Base-by-base conservation (phyloP, 2,888 invertebrate species). In the Nyleta sp. region DNA sequence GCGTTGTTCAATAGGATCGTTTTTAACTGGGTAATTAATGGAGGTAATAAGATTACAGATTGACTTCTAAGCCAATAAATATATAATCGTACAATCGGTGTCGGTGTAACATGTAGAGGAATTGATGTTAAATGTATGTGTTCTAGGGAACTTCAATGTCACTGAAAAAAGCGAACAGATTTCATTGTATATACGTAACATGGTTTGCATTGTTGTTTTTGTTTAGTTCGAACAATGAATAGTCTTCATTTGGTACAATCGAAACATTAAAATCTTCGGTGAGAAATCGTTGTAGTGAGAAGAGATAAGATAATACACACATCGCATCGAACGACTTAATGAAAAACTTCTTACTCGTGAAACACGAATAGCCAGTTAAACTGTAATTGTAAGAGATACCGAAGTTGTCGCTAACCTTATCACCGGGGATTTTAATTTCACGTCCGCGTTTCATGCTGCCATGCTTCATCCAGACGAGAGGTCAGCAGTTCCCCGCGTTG, bases 71-170 rank as follows among this genome's bases (percentile, higher is more conserved):
- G 44, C 44, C 24, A 75, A 60, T 75, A 53, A 75, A 75, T 75
- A 68, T 74, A 53, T 74, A 74, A 67, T 67, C 52, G 42, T 75
- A 55, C 55, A 67, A 33, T 75, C 48, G 33, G 50, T 68, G 53
- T 75, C 33, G 60, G 22, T 67, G 67, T 75, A 67, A 67, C 38
- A 46, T 62, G 68, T 75, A 75, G 68, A 67, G 62, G 62, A 75
- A 68, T 75, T 67, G 62, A 75, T 75, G 74, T 75, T 67, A 75
- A 75, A 75, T 75, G 74, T 75, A 68, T 75, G 53, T 67, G 68
- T 75, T 75, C 35, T 75, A 62, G 68, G 22, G 22, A 67, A 74
- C 50, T 65, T 67, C 38, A 62, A 55, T 68, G 67, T 74, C 28
- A 52, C 35, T 65, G 15, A 42, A 74, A 35, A 18, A n/a, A n/a